phyloP scores from a whole-genome alignment of 2,797 vertebrate genomes.

The Eremophila alpestris region DNA sequence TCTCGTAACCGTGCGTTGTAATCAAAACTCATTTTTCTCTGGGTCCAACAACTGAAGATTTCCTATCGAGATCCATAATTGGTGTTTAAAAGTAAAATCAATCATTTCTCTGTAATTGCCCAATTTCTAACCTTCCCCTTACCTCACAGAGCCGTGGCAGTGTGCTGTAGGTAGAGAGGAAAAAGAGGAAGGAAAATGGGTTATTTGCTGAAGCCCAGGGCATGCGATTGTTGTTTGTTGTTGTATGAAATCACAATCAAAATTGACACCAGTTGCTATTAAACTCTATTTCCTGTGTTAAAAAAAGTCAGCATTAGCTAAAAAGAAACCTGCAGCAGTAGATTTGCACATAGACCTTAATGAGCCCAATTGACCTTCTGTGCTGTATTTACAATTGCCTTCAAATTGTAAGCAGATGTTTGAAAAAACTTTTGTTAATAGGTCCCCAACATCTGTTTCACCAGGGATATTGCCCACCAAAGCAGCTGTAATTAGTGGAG shows the following conservation, averaged over 20 bases:
- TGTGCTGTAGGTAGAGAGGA: slow-evolving; percentile 42
- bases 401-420: slow-evolving; percentile 97
- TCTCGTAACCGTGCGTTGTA: neutral
- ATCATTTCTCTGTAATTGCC: slow-evolving; percentile 29
- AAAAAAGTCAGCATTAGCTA: slow-evolving; percentile 72
- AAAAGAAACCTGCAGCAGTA: slow-evolving; percentile 82
- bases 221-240: slow-evolving; percentile 82
- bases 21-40: slow-evolving; percentile 50
- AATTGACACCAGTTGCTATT: slow-evolving; percentile 85
- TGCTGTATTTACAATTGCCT: slow-evolving; percentile 91
- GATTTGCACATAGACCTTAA: slow-evolving; percentile 90
- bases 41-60: neutral
- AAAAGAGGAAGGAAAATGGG: slow-evolving; percentile 59
- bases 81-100: slow-evolving; percentile 57
- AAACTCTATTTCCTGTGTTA: slow-evolving; percentile 86
- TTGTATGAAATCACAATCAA: slow-evolving; percentile 84
- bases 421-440: slow-evolving; percentile 80
- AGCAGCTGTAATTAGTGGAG: slow-evolving; percentile 78
- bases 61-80: slow-evolving; percentile 34
- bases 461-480: slow-evolving; percentile 76
- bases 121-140: slow-evolving; percentile 43
- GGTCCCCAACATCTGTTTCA: slow-evolving; percentile 84
- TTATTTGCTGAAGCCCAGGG: slow-evolving; percentile 58
- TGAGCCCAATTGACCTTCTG: slow-evolving; percentile 93
- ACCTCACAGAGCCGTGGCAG: slow-evolving; percentile 18